Base-by-base conservation (phyloP, 2,888 invertebrate species). In the Drosophila borborema region DNA sequence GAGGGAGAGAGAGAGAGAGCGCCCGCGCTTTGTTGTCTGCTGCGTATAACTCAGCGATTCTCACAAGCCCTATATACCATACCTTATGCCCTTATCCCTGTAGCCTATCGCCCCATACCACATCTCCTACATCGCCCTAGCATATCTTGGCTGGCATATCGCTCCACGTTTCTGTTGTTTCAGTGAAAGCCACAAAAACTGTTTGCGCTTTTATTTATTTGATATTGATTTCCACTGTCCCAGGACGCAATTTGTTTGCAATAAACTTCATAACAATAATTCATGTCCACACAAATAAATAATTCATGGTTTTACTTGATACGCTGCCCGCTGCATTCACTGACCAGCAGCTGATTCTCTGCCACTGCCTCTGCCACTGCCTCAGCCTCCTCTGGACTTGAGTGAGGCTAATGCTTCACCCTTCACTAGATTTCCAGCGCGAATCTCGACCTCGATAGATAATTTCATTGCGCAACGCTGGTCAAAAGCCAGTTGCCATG, bases 251-350 rank as follows among this genome's bases (percentile, higher is more conserved):
- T 89, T 89, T 90, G 90, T 90, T 90, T 90, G 89, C 89, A 86
- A 90, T 89, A 89, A 89, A 90, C 90, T 90, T 89, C 90, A 89
- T 89, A 90, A 90, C 90, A 89, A 87, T 89, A 89, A 89, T 90
- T 89, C 89, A 90, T 89, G 89, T 90, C 90, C 89, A 79, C 83
- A 90, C 79, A 83, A 89, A 87, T 89, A 89, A 89, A 89, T 89
- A 90, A 89, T 89, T 89, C 90, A 89, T 90, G 86, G 80, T 69
- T 71, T 77, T 67, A 72, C 83, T 67, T 65, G 77, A 68, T 77
- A 72, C 76, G 60, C 63, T 40, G 43, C 56, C 58, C 49, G 48
- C 67, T 66, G 66, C 66, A 64, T 65, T 16, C 40, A 67, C 40
- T 67, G 67, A 48, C 68, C 66, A 66, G 53, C 66, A 65, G 65